Conservation (phyloP, 2,113 vertebrate genomes). For the Lophura nycthemera region DNA sequence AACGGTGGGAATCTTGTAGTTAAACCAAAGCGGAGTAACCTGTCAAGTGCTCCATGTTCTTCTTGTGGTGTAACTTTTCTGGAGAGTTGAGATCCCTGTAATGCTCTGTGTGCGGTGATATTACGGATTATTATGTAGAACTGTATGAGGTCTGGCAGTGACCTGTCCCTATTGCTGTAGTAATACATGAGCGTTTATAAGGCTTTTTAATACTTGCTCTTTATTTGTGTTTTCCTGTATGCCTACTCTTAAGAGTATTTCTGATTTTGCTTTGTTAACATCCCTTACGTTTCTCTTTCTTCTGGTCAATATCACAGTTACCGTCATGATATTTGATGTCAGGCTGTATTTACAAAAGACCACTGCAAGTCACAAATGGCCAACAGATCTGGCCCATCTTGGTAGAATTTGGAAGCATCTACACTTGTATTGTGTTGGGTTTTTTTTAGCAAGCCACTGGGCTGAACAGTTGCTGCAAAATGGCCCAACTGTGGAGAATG, state of each 20-base stretch:
- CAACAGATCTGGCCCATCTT: fast-evolving
- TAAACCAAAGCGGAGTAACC: background rate
- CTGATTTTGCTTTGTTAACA: background rate
- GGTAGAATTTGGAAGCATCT: background rate
- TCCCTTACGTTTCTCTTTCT: fast-evolving
- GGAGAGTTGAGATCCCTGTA: background rate
- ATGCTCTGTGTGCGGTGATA: background rate
- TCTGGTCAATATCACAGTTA: fast-evolving
- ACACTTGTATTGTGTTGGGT: fast-evolving
- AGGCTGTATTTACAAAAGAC: background rate
- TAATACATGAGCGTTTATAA: background rate
- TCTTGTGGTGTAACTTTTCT: background rate
- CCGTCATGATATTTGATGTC: fast-evolving
- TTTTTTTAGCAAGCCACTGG: fast-evolving
- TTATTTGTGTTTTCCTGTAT: background rate
- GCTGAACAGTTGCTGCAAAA: background rate
- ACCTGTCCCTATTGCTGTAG: background rate
- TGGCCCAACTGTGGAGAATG: background rate
- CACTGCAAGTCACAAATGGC: fast-evolving
- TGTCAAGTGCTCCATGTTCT: background rate
- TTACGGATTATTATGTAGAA: background rate
- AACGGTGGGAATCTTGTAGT: background rate
- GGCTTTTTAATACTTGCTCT: background rate
- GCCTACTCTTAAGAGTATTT: background rate
- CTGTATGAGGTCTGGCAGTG: background rate